These are phyloP conservation scores for Salpingus planirostris DNA, from an alignment of 2,888 invertebrate genomes.

Conservation along the genomic window DNA sequence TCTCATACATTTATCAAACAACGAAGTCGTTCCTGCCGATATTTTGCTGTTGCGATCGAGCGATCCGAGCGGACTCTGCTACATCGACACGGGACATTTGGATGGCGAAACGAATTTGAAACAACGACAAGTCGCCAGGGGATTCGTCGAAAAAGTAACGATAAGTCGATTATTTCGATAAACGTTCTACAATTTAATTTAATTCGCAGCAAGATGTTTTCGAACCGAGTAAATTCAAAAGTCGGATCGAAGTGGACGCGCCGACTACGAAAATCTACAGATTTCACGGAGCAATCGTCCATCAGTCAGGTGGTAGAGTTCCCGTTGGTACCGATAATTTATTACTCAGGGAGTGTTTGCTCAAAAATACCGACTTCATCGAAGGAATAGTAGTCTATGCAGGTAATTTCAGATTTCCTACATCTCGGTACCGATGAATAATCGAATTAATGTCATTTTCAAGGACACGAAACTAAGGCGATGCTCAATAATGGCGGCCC, in stretches of 20 bases:
- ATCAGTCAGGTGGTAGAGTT: conserved; percentile 68
- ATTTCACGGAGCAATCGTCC: conserved; percentile 82
- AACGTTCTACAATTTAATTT: conserved; percentile 1
- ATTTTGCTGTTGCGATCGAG: conserved; percentile 82
- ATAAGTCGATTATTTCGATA: conserved; percentile 1
- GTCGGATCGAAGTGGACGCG: conserved; percentile 83
- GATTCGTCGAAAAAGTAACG: conserved; percentile 60
- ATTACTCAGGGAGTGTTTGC: conserved; percentile 82
- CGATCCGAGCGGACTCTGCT: conserved; percentile 81
- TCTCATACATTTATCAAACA: conserved; percentile 89
- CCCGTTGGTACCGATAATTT: conserved; percentile 85
- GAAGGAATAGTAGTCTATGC: conserved; percentile 97
- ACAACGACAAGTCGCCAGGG: conserved; percentile 76
- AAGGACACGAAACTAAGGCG: conserved; percentile 93
- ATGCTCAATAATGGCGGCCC: conserved; percentile 97
- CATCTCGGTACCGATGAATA: not conserved
- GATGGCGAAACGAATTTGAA: conserved; percentile 96
- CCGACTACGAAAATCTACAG: conserved; percentile 94
- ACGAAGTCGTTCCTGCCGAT: conserved; percentile 95
- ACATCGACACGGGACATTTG: conserved; percentile 91
- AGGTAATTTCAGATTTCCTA: conserved; percentile 43
- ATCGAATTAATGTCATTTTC: conserved; percentile 13
- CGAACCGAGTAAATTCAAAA: conserved; percentile 71
- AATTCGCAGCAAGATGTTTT: conserved; percentile 58
- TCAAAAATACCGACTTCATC: conserved; percentile 94